Conservation (phyloP, 2,888 invertebrate species). For the Volucella zonaria region DNA sequence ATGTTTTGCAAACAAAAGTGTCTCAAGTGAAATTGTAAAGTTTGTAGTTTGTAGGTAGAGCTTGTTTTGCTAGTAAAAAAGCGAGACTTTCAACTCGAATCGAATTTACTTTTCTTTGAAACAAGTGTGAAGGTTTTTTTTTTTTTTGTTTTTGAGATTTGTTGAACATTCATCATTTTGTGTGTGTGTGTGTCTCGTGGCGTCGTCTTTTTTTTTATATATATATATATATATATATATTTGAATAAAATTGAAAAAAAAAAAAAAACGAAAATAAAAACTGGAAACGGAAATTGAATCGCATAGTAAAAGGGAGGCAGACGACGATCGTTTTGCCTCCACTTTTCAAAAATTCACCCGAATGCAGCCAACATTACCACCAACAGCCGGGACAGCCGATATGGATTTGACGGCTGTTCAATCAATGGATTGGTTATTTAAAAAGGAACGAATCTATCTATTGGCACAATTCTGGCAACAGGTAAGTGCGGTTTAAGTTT, state of each 20-base stretch:
- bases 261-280: constrained; percentile 42
- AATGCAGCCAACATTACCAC: constrained; percentile 92
- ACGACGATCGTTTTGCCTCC: constrained; percentile 72
- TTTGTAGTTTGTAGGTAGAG: neutral
- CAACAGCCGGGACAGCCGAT: constrained; percentile 88
- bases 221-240: too few species aligned
- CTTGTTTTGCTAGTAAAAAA: too few species aligned
- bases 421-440: constrained; percentile 98
- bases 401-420: constrained; percentile 97
- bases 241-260: too few species aligned
- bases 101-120: too few species aligned
- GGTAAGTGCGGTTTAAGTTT: constrained; percentile 85
- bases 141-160: too few species aligned
- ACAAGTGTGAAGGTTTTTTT: too few species aligned
- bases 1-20: constrained; percentile 27
- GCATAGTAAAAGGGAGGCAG: constrained; percentile 68
- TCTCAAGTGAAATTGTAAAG: constrained; percentile 13
- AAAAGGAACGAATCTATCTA: constrained; percentile 96
- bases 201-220: too few species aligned
- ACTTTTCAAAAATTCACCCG: constrained; percentile 80
- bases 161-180: too few species aligned
- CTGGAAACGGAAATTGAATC: constrained; percentile 70
- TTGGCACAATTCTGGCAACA: constrained; percentile 98
- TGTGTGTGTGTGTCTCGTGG: too few species aligned
- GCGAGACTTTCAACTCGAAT: too few species aligned